A percentile compares a stretch with the other conserved stretches of the same genome.
Evolutionary conservation across 2,888 invertebrate genomes (phyloP).

Genomic region (Chrysodeixis includens): DNA sequence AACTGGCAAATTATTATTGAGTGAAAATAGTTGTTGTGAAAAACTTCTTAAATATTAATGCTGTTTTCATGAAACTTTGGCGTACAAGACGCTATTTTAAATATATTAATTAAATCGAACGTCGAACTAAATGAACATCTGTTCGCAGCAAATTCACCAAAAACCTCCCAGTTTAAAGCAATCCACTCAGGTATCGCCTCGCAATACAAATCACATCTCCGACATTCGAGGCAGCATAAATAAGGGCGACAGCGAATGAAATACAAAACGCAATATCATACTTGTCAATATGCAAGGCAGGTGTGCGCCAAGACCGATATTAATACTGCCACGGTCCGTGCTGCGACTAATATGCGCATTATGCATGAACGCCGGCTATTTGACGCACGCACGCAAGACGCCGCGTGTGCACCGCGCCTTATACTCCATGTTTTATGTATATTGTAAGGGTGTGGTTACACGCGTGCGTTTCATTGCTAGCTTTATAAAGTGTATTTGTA

Average conservation of each 20-base stretch:
- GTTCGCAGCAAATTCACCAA: background rate
- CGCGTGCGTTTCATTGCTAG: conserved; percentile 45
- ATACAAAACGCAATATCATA: conserved; percentile 49
- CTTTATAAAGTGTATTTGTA: conserved; percentile 26
- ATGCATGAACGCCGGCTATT: conserved; percentile 67
- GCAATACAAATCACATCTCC: background rate
- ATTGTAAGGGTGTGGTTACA: conserved; percentile 29
- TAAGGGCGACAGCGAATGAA: conserved; percentile 16
- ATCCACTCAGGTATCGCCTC: background rate
- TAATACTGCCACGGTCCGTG: conserved; percentile 52
- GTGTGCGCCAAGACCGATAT: conserved; percentile 56
- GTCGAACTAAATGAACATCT: no score
- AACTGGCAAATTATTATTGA: no score
- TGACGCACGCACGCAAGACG: conserved; percentile 57
- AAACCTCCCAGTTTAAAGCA: background rate
- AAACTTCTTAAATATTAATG: no score
- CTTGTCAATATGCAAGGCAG: conserved; percentile 60
- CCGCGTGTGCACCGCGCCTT: conserved; percentile 44
- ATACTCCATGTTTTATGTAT: conserved; percentile 58
- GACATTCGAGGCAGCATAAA: conserved; percentile 11
- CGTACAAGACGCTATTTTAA: no score
- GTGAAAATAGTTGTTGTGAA: no score
- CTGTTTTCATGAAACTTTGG: no score
- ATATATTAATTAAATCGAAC: no score
- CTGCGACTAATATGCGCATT: conserved; percentile 67